Percentiles rank a stretch among this genome's conserved stretches.
Evolutionary conservation across 2,888 invertebrate species (phyloP).

Genomic region (Cyrtodaria siliqua): DNA sequence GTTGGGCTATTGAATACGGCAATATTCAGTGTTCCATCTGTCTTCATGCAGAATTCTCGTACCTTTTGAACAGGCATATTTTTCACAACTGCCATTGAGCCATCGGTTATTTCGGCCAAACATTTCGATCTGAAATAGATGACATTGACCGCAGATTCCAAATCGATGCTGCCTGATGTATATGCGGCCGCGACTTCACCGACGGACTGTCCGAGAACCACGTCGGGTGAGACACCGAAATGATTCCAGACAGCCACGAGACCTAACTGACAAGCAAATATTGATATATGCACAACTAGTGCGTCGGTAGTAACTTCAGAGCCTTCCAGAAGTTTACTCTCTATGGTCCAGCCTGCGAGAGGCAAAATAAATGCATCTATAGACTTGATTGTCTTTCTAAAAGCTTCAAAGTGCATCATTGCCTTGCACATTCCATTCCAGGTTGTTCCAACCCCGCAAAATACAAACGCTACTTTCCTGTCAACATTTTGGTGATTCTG

Average conservation of each 20-base stretch:
- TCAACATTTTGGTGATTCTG: neutral
- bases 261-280: conserved; percentile 71
- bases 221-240: conserved; percentile 60
- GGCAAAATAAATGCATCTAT: conserved; percentile 43
- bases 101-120: conserved; percentile 47
- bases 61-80: conserved; percentile 46
- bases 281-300: conserved; percentile 64
- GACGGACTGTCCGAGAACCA: conserved; percentile 71
- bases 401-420: conserved; percentile 44
- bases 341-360: conserved; percentile 42
- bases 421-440: conserved; percentile 71
- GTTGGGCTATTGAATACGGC: conserved; percentile 64
- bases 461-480: conserved; percentile 64
- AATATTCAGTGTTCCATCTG: conserved; percentile 35
- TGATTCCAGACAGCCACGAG: conserved; percentile 56
- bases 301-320: conserved; percentile 56
- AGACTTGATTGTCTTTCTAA: conserved; percentile 47
- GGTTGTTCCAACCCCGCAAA: conserved; percentile 70
- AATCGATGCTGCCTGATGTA: conserved; percentile 55
- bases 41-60: conserved; percentile 15
- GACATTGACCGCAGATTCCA: conserved; percentile 65
- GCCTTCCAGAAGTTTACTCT: conserved; percentile 27
- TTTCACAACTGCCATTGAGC: conserved; percentile 67
- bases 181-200: conserved; percentile 75
- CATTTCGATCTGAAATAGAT: conserved; percentile 63